Conservation (phyloP, 53 echinoderm and acorn worm species). For the Arbacia lixula region DNA sequence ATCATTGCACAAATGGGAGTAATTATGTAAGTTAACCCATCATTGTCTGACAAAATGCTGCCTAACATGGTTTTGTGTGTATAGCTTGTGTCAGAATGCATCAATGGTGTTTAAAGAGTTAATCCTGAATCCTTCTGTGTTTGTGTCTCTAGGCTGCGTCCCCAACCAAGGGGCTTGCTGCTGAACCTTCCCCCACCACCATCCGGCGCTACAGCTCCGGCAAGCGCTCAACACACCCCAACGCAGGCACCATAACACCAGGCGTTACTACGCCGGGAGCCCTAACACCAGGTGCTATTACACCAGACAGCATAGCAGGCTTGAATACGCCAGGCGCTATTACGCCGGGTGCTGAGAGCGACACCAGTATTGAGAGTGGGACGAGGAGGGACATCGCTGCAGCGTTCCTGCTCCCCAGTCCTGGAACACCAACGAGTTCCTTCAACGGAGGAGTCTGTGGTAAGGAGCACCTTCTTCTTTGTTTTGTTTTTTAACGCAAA, state of each 20-base stretch:
- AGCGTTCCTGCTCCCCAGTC: constrained; percentile 43
- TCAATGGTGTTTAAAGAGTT: no score
- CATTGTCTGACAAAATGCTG: no score
- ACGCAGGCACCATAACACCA: constrained; percentile 7
- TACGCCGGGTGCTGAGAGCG: constrained; percentile 45
- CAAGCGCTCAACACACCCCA: not conserved
- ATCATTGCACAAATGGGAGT: no score
- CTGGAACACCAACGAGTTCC: constrained; percentile 25
- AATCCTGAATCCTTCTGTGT: no score
- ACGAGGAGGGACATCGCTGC: constrained; percentile 45
- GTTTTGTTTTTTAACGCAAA: no score
- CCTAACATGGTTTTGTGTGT: no score
- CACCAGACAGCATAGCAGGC: constrained; percentile 31
- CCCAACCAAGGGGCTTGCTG: constrained; percentile 73
- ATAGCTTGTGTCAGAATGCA: no score
- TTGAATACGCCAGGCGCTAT: constrained; percentile 34
- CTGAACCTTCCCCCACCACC: constrained; percentile 53
- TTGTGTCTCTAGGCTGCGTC: constrained; percentile 46
- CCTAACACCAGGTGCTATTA: constrained; percentile 38
- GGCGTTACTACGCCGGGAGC: constrained; percentile 20
- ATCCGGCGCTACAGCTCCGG: constrained; percentile 37
- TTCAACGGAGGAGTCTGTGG: constrained; percentile 39
- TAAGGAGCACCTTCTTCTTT: no score
- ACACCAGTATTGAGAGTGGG: constrained; percentile 47
- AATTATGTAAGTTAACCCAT: no score